Conservation (phyloP, 2,113 vertebrate species). For the Hemibagrus wyckioides region DNA sequence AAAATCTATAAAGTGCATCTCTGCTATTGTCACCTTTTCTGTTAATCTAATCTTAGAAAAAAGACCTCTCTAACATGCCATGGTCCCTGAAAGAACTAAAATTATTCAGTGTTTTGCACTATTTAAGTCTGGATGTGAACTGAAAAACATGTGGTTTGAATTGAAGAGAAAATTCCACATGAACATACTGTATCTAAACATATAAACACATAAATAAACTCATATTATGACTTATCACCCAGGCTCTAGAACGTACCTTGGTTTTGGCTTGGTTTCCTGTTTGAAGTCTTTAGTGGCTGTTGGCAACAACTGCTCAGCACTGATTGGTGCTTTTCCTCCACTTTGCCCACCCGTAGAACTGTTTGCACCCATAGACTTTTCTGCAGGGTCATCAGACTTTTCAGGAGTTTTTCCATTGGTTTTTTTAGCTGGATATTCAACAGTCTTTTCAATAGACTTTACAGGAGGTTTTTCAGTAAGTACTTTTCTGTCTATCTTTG, state of each 20-base stretch:
- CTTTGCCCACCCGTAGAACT: not conserved
- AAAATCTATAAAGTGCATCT: not conserved
- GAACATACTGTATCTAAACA: not conserved
- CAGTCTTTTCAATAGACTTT: not conserved
- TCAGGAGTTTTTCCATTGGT: conserved; percentile 9
- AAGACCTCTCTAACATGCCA: not conserved
- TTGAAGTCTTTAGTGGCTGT: conserved; percentile 41
- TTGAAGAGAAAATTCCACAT: too few relatives aligned
- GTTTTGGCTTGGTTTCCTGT: conserved; percentile 40
- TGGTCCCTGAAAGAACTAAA: not conserved
- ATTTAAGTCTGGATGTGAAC: not conserved
- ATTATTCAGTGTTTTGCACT: not conserved
- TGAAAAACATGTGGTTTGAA: too few relatives aligned
- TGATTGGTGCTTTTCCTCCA: conserved; percentile 9
- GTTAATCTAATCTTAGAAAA: not conserved
- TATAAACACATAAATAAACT: not conserved
- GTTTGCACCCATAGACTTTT: conserved; percentile 1
- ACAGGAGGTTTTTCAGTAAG: not conserved
- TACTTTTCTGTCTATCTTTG: conserved; percentile 17
- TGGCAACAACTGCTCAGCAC: conserved; percentile 19
- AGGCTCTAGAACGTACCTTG: conserved; percentile 49
- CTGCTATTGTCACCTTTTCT: not conserved
- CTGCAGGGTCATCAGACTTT: not conserved
- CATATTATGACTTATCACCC: too few relatives aligned
- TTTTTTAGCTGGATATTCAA: conserved; percentile 6